Base-by-base conservation (phyloP, 2,113 vertebrate species). In the Verasper variegatus region DNA sequence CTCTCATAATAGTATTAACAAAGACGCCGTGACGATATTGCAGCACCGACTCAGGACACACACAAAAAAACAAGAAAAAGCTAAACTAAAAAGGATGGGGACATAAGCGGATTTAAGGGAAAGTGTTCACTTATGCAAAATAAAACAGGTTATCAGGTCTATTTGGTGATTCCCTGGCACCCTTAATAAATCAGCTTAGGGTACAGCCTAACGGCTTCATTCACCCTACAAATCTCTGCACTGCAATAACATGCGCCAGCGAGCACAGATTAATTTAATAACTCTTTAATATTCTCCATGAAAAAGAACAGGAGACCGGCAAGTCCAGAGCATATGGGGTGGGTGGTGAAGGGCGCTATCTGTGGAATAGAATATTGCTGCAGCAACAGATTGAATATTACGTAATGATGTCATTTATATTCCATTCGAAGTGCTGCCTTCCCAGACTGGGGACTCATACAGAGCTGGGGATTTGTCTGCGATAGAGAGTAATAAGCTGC, bases 181-280 rank as follows among this genome's bases (percentile, higher is more conserved):
- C 83, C 89, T 93, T 94, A 92, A 94, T 95, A 94, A 95, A 95
- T 95, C 94, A 90, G 93, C 93, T 95, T 94, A 94, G 81, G 89
- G 78, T 86, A 62, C 90, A 78, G 92, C 84, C 91, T 93, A 92
- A 94, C 88, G 85, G 93, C 93, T 95, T 91, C 89, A 91, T 92
- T 93, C 93, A 81, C 81, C 81, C 85, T 66, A 88, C 93, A 95
- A 94, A 95, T 93, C 94, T 94, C 92, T 93, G 93, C 91, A 86
- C 86, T 90, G 93, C 92, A 95, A 95, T 94, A 95, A 94, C 94
- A 95, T 89, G 94, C 94, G 70, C 92, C 92, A 93, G 91, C 86
- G 87, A 94, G 92, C 94, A 93, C 87, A 94, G 92, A 94, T 94
- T 94, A 93, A 94, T 95, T 95, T 93, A 95, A 94, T 94, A 95